A percentile compares a stretch with the other conserved stretches of the same genome.
phyloP scores from a whole-genome alignment of 1,140 invertebrate species.

The Caerostris extrusa region DNA sequence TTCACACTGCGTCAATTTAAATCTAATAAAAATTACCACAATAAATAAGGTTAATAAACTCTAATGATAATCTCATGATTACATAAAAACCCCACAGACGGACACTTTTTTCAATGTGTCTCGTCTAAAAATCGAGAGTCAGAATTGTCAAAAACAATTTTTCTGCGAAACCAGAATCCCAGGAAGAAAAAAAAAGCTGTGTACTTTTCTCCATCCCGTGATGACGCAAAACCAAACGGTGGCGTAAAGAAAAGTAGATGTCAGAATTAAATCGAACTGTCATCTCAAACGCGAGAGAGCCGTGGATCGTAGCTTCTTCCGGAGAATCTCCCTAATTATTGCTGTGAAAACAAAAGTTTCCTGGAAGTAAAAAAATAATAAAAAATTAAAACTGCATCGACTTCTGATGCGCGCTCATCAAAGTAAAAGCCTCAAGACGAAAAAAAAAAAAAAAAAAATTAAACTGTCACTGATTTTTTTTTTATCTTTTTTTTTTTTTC shows the following conservation, averaged over 20 bases:
- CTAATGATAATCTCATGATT: no score
- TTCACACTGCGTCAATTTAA: no score
- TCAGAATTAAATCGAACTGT: conserved; percentile 23
- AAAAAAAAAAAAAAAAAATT: not conserved
- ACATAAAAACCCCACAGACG: no score
- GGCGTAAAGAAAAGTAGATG: not conserved
- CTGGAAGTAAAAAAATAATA: not conserved
- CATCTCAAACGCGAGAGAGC: not conserved
- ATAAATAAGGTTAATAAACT: no score
- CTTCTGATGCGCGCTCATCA: not conserved
- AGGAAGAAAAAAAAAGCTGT: not conserved
- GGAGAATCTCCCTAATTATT: not conserved
- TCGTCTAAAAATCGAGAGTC: no score
- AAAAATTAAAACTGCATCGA: not conserved
- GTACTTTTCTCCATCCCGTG: not conserved
- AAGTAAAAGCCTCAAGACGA: not conserved
- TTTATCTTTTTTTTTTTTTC: not conserved
- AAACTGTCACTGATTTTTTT: not conserved
- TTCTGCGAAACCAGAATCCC: not conserved
- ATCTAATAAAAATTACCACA: no score
- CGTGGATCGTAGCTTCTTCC: not conserved
- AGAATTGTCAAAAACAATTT: not conserved
- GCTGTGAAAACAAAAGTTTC: conserved; percentile 35
- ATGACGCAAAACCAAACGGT: not conserved
- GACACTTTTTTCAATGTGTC: no score